A percentile compares a stretch with the other conserved stretches of the same genome.
Conservation (phyloP, 37 sponge, comb jelly and placozoan genomes). For the Corticium candelabrum region DNA sequence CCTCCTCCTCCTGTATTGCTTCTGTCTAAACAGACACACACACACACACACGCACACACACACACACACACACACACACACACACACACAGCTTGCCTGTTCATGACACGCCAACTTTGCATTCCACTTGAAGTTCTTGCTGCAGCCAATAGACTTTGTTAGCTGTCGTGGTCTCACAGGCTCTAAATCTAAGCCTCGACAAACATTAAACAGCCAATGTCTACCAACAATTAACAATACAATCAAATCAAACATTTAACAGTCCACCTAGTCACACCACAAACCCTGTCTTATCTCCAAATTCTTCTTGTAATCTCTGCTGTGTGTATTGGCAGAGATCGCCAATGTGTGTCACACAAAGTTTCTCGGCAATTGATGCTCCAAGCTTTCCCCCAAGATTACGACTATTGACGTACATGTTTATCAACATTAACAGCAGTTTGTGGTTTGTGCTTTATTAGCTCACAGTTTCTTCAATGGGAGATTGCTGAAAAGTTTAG, state of each 20-base stretch:
- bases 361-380: constrained; percentile 19
- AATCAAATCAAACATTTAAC: too few species aligned
- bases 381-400: constrained; percentile 89
- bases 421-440: too few species aligned
- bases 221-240: constrained; percentile 10
- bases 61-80: too few species aligned
- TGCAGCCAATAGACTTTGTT: constrained; percentile 63
- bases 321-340: constrained; percentile 30
- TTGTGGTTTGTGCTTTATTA: too few species aligned
- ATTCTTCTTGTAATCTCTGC: constrained; percentile 20
- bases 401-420: constrained; percentile 43
- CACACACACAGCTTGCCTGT: neutral
- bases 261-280: too few species aligned
- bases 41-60: too few species aligned
- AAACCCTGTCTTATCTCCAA: constrained; percentile 70
- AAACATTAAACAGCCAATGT: constrained; percentile 54
- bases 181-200: constrained; percentile 61
- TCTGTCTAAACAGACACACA: too few species aligned
- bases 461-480: constrained; percentile 64
- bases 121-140: constrained; percentile 55
- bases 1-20: too few species aligned
- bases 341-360: constrained; percentile 36
- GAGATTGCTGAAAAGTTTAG: constrained; percentile 37
- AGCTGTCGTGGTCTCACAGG: constrained; percentile 43
- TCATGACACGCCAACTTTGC: neutral